Evolutionary conservation across 2,797 vertebrate genomes (phyloP), one percentile per base, ranked within the genome.

Genomic region (Arvicola amphibius): DNA sequence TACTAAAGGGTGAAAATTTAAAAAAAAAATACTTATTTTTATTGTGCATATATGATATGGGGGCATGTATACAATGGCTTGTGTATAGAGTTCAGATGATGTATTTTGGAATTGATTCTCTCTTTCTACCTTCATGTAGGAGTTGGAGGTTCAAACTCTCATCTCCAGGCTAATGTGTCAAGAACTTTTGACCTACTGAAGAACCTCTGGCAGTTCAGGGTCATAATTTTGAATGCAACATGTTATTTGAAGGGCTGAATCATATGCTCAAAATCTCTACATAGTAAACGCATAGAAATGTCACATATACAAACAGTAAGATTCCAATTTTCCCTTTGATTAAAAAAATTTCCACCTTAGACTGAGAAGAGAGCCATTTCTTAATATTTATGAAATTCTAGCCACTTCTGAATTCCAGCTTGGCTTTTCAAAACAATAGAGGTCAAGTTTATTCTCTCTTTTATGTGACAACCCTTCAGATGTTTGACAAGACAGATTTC

Each of bases 391-490:
- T 65, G 32, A 83, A 74, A 85, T 94, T 92, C 63, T 61, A 85
- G 81, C 9, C 61, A 63, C 0, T 0, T 53, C 32, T 87, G 65
- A 51, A 87, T 95, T 78, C 71, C 29, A 92, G 16, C 2, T 0
- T 19, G 59, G 34, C 23, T 48, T 96, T 95, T 92, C 46, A 90
- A 84, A 92, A 90, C 40, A 78, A 40, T 1, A 73, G 87, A 93
- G 69, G 46, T 69, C 65, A 81, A 56, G 14, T 88, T 73, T 69
- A 40, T 67, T 37, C 51, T 51, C 59, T 96, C 59, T 84, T 76
- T 32, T n/a, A 23, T 51, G 29, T 67, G 92, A 90, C 3, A 43
- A 61, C 19, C 23, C 34, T 91, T 96, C 84, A 78, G 40, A 29
- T 90, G 43, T 83, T 81, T 80, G 56, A 83, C 40, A 88, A 95